Conservation (phyloP, 2,797 vertebrate genomes). For the Arctocebus calabarensis region DNA sequence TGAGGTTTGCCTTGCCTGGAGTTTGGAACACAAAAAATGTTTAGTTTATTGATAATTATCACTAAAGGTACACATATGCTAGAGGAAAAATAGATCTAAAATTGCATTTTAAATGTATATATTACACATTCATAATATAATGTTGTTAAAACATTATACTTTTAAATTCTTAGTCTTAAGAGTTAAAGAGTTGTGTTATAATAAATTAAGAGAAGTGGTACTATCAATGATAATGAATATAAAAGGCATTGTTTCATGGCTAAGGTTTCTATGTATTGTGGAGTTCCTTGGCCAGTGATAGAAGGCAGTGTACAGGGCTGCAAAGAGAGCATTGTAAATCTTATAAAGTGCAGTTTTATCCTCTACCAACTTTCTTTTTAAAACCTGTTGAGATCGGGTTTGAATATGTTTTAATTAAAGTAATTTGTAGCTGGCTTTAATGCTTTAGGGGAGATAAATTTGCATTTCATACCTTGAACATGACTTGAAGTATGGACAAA, state of each 20-base stretch:
- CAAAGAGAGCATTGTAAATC: background rate
- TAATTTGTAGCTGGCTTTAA: background rate
- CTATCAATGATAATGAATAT: background rate
- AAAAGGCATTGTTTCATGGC: background rate
- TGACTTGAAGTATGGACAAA: background rate
- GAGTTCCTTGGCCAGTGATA: background rate
- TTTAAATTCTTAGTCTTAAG: background rate
- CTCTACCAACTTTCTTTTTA: background rate
- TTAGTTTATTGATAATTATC: background rate
- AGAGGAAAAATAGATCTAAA: background rate
- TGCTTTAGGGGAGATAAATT: background rate
- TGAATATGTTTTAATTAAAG: conserved; percentile 39
- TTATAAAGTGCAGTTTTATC: background rate
- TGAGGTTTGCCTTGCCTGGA: background rate
- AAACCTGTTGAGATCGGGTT: background rate
- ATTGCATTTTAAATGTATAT: background rate
- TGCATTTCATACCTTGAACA: background rate
- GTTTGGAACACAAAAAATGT: background rate
- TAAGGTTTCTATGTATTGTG: background rate
- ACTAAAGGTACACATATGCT: background rate
- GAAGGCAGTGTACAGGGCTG: background rate
- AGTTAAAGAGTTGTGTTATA: background rate
- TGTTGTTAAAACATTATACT: conserved; percentile 19
- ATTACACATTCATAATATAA: background rate
- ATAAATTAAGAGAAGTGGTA: background rate